phyloP scores from a whole-genome alignment of 2,888 invertebrate species.

The Lasius platythorax region DNA sequence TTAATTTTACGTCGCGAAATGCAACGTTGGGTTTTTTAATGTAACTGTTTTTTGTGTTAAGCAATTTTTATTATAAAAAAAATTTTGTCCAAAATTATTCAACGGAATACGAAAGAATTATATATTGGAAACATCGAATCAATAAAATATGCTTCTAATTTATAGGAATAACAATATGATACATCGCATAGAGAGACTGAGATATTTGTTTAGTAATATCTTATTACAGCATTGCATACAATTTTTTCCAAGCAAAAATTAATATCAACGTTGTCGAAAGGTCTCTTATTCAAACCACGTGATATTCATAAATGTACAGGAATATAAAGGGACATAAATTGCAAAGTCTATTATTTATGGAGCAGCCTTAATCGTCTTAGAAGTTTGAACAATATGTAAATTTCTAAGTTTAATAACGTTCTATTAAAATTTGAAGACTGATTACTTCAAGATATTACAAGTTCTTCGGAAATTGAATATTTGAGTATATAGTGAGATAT shows the following conservation, averaged over 20 bases:
- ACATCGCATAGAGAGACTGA: background rate
- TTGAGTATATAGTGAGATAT: background rate
- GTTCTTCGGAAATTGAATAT: constrained; percentile 2
- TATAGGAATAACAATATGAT: background rate
- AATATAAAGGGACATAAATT: background rate
- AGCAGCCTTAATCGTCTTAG: background rate
- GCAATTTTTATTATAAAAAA: background rate
- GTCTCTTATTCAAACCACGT: background rate
- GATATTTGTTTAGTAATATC: background rate
- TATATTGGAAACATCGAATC: background rate
- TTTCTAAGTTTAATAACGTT: constrained; percentile 10
- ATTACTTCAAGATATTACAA: constrained; percentile 33
- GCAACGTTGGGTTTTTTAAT: background rate
- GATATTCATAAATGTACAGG: background rate
- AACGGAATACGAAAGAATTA: background rate
- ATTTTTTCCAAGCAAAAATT: background rate
- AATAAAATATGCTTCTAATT: background rate
- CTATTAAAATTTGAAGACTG: constrained; percentile 2
- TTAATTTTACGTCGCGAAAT: constrained; percentile 1
- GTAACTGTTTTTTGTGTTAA: background rate
- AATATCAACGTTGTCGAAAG: background rate
- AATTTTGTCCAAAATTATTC: background rate
- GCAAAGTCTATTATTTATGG: background rate
- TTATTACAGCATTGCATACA: background rate
- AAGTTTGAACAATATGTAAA: constrained; percentile 1